A percentile compares a stretch with the other conserved stretches of the same genome.
These are phyloP conservation scores for Pimpla rufipes DNA, from an alignment of 2,888 invertebrate genomes.

Conservation along the genomic window DNA sequence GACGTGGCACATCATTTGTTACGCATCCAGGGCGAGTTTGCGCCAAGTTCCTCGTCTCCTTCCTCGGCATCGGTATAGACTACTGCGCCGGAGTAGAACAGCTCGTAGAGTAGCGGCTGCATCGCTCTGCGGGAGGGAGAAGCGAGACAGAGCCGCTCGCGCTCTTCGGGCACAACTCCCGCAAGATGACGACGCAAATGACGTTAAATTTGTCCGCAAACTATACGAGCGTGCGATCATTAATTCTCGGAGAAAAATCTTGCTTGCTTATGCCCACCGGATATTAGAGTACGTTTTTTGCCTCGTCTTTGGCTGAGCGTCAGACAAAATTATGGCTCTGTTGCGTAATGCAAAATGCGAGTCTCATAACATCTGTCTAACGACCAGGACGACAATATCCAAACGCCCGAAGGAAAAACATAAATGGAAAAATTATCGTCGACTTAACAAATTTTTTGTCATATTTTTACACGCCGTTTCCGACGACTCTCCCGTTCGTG, in stretches of 20 bases:
- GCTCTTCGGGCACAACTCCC: slow-evolving; percentile 31
- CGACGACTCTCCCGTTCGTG: no score
- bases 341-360: neutral
- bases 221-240: slow-evolving; percentile 45
- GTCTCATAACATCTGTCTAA: neutral
- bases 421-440: neutral
- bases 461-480: no score
- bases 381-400: neutral
- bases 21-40: slow-evolving; percentile 67
- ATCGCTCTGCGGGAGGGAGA: neutral
- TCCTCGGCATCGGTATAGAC: slow-evolving; percentile 35
- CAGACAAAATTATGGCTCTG: neutral
- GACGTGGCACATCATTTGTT: slow-evolving; percentile 74
- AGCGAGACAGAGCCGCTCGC: slow-evolving; percentile 13
- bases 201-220: slow-evolving; percentile 49
- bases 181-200: slow-evolving; percentile 37
- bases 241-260: slow-evolving; percentile 48
- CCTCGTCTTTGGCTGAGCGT: slow-evolving; percentile 17
- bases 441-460: no score
- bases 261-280: slow-evolving; percentile 8
- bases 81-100: slow-evolving; percentile 28
- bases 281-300: slow-evolving; percentile 44
- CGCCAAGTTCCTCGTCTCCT: slow-evolving; percentile 48
- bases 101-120: slow-evolving; percentile 33
- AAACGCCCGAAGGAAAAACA: neutral